Conservation (phyloP, 2,113 vertebrate genomes). For the Saguinus imperator region DNA sequence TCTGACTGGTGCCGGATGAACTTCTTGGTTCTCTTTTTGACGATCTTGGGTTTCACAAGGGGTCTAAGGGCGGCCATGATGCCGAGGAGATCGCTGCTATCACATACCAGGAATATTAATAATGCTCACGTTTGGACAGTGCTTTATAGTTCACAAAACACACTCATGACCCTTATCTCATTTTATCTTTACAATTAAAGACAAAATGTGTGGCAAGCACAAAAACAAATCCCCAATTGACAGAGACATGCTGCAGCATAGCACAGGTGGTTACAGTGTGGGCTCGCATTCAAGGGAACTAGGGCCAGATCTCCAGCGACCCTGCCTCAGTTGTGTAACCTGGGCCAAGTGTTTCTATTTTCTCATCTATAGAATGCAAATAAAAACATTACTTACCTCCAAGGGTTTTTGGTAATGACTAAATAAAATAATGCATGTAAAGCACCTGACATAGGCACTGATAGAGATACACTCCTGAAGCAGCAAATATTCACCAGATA, state of each 20-base stretch:
- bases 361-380: not conserved
- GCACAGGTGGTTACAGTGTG: not conserved
- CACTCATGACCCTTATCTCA: not conserved
- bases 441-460: not conserved
- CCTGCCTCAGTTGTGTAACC: not conserved
- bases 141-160: not conserved
- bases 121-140: not conserved
- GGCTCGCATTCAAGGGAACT: not conserved
- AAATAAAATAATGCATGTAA: not conserved
- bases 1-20: too few relatives aligned
- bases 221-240: not conserved
- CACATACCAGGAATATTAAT: too few relatives aligned
- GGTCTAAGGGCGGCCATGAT: too few relatives aligned
- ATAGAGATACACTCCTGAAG: not conserved
- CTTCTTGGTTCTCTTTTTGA: too few relatives aligned
- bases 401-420: not conserved
- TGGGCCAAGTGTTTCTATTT: not conserved
- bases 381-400: not conserved
- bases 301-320: not conserved
- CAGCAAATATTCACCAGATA: not conserved
- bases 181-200: not conserved
- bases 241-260: rapidly evolving
- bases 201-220: not conserved
- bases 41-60: too few relatives aligned
- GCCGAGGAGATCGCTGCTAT: too few relatives aligned